phyloP scores from a whole-genome alignment of 2,797 vertebrate genomes.

The Halcyon leucocephala region DNA sequence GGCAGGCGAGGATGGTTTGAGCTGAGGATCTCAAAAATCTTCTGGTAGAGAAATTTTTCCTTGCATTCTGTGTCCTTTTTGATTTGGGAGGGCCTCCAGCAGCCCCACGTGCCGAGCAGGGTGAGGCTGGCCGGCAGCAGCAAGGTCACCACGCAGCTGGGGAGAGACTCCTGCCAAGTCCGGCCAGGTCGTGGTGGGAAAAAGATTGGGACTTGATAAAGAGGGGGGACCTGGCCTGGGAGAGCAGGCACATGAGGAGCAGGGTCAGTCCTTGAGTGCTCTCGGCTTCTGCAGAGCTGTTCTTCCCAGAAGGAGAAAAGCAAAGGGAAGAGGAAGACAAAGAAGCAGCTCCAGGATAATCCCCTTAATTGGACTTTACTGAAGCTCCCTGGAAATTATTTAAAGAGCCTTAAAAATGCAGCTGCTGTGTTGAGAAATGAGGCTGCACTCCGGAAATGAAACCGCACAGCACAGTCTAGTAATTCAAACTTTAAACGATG shows the following conservation, averaged over 20 bases:
- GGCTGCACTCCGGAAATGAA: neutral
- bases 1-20: accelerated
- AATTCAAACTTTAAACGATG: accelerated
- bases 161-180: constrained; percentile 41
- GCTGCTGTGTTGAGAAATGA: neutral
- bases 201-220: constrained; percentile 3
- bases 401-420: neutral
- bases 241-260: neutral
- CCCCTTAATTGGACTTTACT: neutral
- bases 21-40: neutral
- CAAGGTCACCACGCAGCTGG: constrained; percentile 57
- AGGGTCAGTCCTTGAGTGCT: neutral
- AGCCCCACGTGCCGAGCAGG: neutral
- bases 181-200: neutral
- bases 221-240: neutral
- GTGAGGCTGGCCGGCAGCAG: neutral
- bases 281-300: neutral
- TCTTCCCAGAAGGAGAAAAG: neutral
- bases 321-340: neutral
- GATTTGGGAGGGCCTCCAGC: neutral
- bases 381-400: neutral
- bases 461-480: accelerated
- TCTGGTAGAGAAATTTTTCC: neutral
- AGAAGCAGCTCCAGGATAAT: neutral
- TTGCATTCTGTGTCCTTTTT: neutral